Percentiles rank a stretch among this genome's conserved stretches.
phyloP scores from a whole-genome alignment of 2,888 invertebrate species.

The Metacarcinus magister region DNA sequence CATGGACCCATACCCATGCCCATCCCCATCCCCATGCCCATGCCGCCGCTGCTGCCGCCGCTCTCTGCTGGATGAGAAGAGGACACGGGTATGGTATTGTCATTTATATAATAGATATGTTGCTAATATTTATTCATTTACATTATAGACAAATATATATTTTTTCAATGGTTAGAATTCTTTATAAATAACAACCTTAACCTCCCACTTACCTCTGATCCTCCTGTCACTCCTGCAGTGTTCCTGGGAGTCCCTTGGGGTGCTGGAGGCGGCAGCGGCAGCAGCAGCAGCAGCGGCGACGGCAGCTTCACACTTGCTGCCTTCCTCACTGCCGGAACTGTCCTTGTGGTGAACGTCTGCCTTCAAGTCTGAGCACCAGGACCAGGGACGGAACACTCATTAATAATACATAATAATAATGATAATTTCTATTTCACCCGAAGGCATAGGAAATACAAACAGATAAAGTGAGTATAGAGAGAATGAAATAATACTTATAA shows the following conservation, averaged over 20 bases:
- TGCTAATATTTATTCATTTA: too few species aligned
- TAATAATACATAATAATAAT: too few species aligned
- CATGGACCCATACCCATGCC: neutral
- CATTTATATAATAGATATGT: too few species aligned
- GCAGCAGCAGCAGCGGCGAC: neutral
- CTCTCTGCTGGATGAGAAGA: neutral
- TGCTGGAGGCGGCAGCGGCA: neutral
- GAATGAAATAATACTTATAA: too few species aligned
- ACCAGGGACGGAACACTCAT: too few species aligned
- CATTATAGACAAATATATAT: too few species aligned
- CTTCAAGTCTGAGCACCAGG: conserved; percentile 74
- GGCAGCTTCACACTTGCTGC: conserved; percentile 69
- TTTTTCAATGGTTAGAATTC: too few species aligned
- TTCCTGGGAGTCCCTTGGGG: conserved; percentile 36
- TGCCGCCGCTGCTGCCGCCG: conserved; percentile 5
- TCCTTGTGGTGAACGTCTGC: conserved; percentile 82
- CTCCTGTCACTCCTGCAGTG: conserved; percentile 60
- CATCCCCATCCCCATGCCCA: neutral
- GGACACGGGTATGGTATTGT: too few species aligned
- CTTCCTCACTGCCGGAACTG: conserved; percentile 79
- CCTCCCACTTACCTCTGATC: conserved; percentile 56
- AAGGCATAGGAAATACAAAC: too few species aligned
- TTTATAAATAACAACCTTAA: too few species aligned
- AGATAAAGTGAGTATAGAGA: too few species aligned
- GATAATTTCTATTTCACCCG: too few species aligned